These are phyloP conservation scores for Ditylenchus weischeri DNA, from an alignment of 2,888 invertebrate species.

Conservation along the genomic window DNA sequence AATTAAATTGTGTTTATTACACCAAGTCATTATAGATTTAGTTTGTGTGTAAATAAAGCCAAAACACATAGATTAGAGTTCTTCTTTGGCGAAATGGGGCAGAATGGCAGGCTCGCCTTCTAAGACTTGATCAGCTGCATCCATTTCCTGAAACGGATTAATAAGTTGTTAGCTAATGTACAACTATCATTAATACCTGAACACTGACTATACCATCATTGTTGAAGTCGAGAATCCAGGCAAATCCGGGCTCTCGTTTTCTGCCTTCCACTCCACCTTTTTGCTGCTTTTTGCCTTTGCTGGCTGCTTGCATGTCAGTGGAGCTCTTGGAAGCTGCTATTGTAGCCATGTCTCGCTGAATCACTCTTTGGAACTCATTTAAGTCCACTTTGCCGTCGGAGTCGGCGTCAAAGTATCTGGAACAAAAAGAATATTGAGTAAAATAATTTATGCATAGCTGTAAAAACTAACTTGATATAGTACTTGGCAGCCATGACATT, in stretches of 20 bases:
- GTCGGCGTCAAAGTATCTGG: slow-evolving; percentile 55
- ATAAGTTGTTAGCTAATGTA: too few species aligned
- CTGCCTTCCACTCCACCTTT: slow-evolving; percentile 24
- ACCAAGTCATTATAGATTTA: too few species aligned
- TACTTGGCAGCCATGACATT: slow-evolving; percentile 50
- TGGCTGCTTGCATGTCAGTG: slow-evolving; percentile 9
- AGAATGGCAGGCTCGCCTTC: slow-evolving; percentile 27
- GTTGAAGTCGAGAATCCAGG: slow-evolving; percentile 58
- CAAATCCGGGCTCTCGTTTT: slow-evolving; percentile 55
- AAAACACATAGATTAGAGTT: slow-evolving; percentile 19
- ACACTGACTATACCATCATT: slow-evolving; percentile 55
- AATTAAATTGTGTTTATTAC: too few species aligned
- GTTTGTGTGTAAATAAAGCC: background rate
- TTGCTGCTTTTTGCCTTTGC: slow-evolving; percentile 7
- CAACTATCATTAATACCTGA: slow-evolving; percentile 25
- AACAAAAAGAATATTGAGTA: background rate
- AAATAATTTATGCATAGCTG: background rate
- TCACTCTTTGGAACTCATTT: slow-evolving; percentile 43
- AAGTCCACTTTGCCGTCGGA: slow-evolving; percentile 44
- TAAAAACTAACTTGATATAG: slow-evolving; percentile 46
- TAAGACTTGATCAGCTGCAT: slow-evolving; percentile 37
- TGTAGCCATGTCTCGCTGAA: slow-evolving; percentile 43
- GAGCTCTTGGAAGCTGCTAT: slow-evolving; percentile 32
- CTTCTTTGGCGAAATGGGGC: slow-evolving; percentile 34
- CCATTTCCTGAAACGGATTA: slow-evolving; percentile 23